These are phyloP conservation scores for Champsocephalus gunnari DNA, from an alignment of 2,797 vertebrate genomes.

Conservation along the genomic window DNA sequence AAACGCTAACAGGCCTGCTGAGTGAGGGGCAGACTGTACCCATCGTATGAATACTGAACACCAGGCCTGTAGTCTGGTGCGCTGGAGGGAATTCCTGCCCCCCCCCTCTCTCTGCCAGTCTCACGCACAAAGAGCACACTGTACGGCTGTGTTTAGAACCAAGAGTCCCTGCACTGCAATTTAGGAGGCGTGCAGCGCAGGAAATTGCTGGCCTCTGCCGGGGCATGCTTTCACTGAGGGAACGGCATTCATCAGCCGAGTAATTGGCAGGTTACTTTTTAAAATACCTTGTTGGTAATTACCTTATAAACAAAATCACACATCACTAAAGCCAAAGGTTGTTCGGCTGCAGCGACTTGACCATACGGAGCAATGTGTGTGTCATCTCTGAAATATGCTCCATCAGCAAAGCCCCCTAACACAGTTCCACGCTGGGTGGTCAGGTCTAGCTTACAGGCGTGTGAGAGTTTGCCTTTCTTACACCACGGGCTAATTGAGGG, in stretches of 20 bases:
- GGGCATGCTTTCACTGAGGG: conserved; percentile 93
- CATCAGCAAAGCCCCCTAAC: conserved; percentile 7
- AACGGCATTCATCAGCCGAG: conserved; percentile 92
- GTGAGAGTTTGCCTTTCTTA: conserved; percentile 36
- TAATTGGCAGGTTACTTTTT: conserved; percentile 93
- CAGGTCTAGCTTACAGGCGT: conserved; percentile 24
- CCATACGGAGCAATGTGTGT: conserved; percentile 57
- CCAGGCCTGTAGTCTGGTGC: conserved; percentile 86
- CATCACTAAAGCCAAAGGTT: conserved; percentile 78
- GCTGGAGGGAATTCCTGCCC: conserved; percentile 86
- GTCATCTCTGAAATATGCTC: conserved; percentile 32
- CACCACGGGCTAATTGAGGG: conserved; percentile 67
- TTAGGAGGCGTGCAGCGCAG: conserved; percentile 94
- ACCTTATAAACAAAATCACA: conserved; percentile 95
- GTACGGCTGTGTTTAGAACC: conserved; percentile 87
- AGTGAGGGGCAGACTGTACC: conserved; percentile 75
- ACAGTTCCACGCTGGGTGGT: conserved; percentile 60
- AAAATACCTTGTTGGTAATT: conserved; percentile 97
- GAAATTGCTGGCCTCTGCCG: conserved; percentile 95
- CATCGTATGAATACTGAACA: conserved; percentile 86
- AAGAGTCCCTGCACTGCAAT: conserved; percentile 93
- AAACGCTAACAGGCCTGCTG: conserved; percentile 53
- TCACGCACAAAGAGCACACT: conserved; percentile 91
- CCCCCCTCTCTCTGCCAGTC: conserved; percentile 62
- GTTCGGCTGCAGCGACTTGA: conserved; percentile 75